These are phyloP conservation scores for Trichogramma evanescens DNA, from an alignment of 2,888 invertebrate species.

Conservation along the genomic window DNA sequence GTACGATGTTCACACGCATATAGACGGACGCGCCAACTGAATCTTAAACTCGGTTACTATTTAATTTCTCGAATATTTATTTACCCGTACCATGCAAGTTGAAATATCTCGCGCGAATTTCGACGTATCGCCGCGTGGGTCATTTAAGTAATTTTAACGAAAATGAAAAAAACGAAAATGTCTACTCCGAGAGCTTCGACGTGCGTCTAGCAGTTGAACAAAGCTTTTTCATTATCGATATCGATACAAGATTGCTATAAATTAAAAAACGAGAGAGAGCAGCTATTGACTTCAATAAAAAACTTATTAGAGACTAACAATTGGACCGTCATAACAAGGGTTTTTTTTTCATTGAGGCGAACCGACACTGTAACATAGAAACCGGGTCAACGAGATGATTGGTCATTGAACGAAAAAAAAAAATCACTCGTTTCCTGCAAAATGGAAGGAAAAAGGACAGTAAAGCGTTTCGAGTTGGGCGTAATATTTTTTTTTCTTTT, in stretches of 20 bases:
- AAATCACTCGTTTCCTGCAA: neutral
- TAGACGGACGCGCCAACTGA: no score
- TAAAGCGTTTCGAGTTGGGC: neutral
- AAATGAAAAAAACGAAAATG: no score
- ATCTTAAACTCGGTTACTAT: no score
- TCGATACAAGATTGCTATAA: neutral
- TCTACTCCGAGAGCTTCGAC: no score
- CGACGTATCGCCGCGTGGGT: no score
- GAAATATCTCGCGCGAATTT: no score
- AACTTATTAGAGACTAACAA: slow-evolving; percentile 1
- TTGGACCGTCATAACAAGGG: neutral
- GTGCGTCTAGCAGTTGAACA: no score
- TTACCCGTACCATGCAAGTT: no score
- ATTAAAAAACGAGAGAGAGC: neutral
- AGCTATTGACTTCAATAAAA: neutral
- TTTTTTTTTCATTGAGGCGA: neutral
- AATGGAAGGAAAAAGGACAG: neutral
- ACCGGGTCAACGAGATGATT: neutral
- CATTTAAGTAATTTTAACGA: no score
- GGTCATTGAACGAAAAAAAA: neutral
- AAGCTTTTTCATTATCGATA: neutral
- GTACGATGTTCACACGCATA: neutral
- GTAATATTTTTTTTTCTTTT: neutral
- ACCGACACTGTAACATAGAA: neutral
- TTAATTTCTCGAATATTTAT: no score